A percentile compares a stretch with the other conserved stretches of the same genome.
Evolutionary conservation across 2,113 vertebrate species (phyloP).

Genomic region (Lepus americanus): DNA sequence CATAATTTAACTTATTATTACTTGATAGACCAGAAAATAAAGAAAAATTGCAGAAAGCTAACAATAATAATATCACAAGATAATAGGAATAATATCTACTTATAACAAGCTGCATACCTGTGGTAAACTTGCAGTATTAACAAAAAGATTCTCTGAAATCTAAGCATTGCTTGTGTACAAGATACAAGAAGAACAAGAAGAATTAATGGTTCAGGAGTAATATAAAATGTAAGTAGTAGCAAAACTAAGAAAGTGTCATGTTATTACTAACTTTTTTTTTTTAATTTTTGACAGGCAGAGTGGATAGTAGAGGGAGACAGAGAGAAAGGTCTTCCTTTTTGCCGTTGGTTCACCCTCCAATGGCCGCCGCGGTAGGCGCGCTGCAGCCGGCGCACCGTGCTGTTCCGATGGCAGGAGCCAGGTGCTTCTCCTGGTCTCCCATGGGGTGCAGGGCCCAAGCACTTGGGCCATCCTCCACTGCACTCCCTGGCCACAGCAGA

Average conservation of each 20-base stretch:
- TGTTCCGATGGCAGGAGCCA: too few species aligned
- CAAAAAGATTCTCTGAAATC: not conserved
- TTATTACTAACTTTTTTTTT: not conserved
- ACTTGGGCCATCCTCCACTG: too few species aligned
- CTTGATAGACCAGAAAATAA: not conserved
- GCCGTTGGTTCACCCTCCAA: too few species aligned
- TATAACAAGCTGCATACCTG: not conserved
- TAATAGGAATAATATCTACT: not conserved
- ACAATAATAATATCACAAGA: not conserved
- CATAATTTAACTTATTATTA: not conserved
- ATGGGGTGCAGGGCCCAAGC: too few species aligned
- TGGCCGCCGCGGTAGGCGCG: too few species aligned
- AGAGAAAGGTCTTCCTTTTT: too few species aligned
- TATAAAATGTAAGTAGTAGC: not conserved
- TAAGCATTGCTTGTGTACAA: not conserved
- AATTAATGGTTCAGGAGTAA: not conserved
- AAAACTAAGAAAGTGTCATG: not conserved
- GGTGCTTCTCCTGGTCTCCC: too few species aligned
- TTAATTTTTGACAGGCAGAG: too few species aligned
- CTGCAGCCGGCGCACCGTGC: too few species aligned
- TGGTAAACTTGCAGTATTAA: not conserved
- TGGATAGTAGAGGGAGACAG: too few species aligned
- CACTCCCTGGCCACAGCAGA: too few species aligned
- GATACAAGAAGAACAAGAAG: not conserved
- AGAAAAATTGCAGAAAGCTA: not conserved